These are phyloP conservation scores for Drosophila crucigera DNA, from an alignment of 2,888 invertebrate species.

Conservation along the genomic window DNA sequence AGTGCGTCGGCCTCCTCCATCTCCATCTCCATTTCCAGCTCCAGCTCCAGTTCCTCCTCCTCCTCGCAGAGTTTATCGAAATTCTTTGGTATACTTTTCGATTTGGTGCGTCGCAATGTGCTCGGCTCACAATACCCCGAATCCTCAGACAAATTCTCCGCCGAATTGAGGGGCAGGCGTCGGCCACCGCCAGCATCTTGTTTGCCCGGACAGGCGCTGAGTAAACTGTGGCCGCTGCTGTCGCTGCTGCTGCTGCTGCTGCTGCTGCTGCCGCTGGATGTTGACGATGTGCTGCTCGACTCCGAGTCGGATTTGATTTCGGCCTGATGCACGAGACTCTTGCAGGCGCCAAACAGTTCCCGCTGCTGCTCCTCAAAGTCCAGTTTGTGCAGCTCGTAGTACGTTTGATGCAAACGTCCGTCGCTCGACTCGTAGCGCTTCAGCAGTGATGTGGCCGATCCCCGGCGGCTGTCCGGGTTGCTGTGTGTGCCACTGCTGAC, in stretches of 20 bases:
- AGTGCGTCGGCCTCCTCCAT: slow-evolving; percentile 38
- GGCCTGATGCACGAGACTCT: slow-evolving; percentile 43
- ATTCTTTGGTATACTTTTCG: slow-evolving; percentile 86
- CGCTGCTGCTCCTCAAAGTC: slow-evolving; percentile 78
- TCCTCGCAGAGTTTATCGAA: slow-evolving; percentile 85
- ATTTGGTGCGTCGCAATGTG: slow-evolving; percentile 81
- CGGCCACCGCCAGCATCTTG: slow-evolving; percentile 56
- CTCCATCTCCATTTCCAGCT: slow-evolving; percentile 40
- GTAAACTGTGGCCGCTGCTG: slow-evolving; percentile 71
- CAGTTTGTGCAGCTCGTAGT: slow-evolving; percentile 84
- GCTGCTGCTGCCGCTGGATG: slow-evolving; percentile 60
- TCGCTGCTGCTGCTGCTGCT: slow-evolving; percentile 68
- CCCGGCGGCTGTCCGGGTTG: slow-evolving; percentile 80
- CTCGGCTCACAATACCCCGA: slow-evolving; percentile 90
- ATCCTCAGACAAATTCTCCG: slow-evolving; percentile 92
- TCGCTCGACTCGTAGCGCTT: slow-evolving; percentile 84
- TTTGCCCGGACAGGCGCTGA: slow-evolving; percentile 65
- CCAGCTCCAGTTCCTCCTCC: slow-evolving; percentile 74
- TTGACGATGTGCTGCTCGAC: slow-evolving; percentile 55
- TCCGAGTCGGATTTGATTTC: slow-evolving; percentile 79
- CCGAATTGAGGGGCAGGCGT: slow-evolving; percentile 87
- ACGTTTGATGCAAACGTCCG: slow-evolving; percentile 84
- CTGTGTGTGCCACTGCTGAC: slow-evolving; percentile 62
- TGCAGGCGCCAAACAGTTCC: slow-evolving; percentile 53
- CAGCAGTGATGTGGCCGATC: slow-evolving; percentile 80